Evolutionary conservation across 1,140 invertebrate species (phyloP).

Genomic region (Heterodera carotae): DNA sequence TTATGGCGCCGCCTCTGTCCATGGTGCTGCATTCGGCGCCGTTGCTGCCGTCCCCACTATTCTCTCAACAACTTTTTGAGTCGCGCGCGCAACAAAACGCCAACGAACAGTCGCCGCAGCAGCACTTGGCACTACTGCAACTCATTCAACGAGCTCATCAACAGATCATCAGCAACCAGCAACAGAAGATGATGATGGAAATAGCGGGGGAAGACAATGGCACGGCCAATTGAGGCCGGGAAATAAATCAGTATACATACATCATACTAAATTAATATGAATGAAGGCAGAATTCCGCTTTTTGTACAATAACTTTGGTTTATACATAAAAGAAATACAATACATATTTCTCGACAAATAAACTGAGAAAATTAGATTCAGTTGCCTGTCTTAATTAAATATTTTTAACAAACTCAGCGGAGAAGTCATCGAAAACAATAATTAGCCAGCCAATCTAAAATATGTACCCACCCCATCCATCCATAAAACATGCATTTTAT

Average conservation of each 20-base stretch:
- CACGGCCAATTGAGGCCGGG: slow-evolving; percentile 5
- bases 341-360: no score
- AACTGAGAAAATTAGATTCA: no score
- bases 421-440: neutral
- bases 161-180: neutral
- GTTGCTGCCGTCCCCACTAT: neutral
- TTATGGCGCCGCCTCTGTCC: neutral
- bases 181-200: slow-evolving; percentile 1
- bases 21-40: slow-evolving; percentile 7
- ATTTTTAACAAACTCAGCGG: neutral
- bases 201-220: neutral
- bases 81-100: neutral
- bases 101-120: slow-evolving; percentile 5
- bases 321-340: no score
- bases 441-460: neutral
- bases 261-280: no score
- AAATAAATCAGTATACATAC: no score
- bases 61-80: neutral
- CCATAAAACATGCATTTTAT: neutral
- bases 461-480: neutral
- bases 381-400: neutral
- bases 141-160: neutral
- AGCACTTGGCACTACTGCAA: neutral
- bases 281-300: neutral
- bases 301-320: no score